Conservation (phyloP, 2,888 invertebrate species). For the Zygaena filipendulae region DNA sequence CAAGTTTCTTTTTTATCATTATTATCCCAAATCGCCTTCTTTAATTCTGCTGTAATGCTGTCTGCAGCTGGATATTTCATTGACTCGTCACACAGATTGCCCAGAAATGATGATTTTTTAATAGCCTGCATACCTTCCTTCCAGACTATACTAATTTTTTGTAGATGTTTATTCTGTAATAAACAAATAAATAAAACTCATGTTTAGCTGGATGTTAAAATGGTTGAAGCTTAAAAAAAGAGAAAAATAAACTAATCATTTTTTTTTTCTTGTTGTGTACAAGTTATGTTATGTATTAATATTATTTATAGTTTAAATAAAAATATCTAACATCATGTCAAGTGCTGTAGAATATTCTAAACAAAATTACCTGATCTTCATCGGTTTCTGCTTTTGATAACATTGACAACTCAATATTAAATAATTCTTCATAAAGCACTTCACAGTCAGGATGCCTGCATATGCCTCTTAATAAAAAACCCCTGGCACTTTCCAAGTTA, state of each 20-base stretch:
- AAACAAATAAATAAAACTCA: no score
- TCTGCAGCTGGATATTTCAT: slow-evolving; percentile 69
- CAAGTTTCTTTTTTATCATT: slow-evolving; percentile 41
- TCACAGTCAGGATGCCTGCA: slow-evolving; percentile 78
- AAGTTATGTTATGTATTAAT: no score
- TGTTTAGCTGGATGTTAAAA: no score
- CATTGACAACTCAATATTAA: slow-evolving; percentile 42
- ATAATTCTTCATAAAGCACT: slow-evolving; percentile 73
- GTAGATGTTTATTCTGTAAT: slow-evolving; percentile 58
- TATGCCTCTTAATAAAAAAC: slow-evolving; percentile 78
- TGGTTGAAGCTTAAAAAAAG: no score
- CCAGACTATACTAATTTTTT: slow-evolving; percentile 71
- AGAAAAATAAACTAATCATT: no score
- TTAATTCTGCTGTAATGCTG: slow-evolving; percentile 51
- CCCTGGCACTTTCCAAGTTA: slow-evolving; percentile 75
- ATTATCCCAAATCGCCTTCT: slow-evolving; percentile 44
- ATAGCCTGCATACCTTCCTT: slow-evolving; percentile 69
- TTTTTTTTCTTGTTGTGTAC: no score
- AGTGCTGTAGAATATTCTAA: no score
- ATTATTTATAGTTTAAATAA: no score
- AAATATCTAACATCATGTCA: no score
- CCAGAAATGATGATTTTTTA: slow-evolving; percentile 64
- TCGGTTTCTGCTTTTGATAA: slow-evolving; percentile 37
- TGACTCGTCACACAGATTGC: slow-evolving; percentile 68
- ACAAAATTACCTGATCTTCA: slow-evolving; percentile 44